A percentile compares a stretch with the other conserved stretches of the same genome.
Conservation (phyloP, 1,140 invertebrate genomes). For the Propsilocerus akamusi region DNA sequence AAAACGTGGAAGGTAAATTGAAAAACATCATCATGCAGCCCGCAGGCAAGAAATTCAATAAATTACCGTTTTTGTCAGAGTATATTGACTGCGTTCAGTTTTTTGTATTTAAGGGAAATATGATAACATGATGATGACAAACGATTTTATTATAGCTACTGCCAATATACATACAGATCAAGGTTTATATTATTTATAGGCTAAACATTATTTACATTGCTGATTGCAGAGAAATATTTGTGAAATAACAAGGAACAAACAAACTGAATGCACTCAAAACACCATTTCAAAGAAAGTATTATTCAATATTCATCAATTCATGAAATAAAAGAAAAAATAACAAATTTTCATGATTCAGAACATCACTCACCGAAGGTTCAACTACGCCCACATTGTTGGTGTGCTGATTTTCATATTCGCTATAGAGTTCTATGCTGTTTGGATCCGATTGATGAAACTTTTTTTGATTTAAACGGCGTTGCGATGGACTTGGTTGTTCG, state of each 20-base stretch:
- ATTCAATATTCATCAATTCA: constrained; percentile 3
- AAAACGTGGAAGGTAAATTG: not conserved
- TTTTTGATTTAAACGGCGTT: not conserved
- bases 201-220: too few species aligned
- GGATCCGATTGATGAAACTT: constrained; percentile 1
- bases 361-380: too few species aligned
- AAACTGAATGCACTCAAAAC: too few species aligned
- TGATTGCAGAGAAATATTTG: too few species aligned
- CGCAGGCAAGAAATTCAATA: constrained; percentile 1
- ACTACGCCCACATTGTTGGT: not conserved
- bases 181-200: too few species aligned
- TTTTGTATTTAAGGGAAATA: too few species aligned
- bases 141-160: too few species aligned
- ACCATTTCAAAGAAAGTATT: too few species aligned
- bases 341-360: not conserved
- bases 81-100: too few species aligned
- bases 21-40: constrained; percentile 2
- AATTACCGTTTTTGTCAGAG: constrained; percentile 3
- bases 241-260: too few species aligned
- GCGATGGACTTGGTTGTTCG: not conserved
- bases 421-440: not conserved
- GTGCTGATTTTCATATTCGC: not conserved
- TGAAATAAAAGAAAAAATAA: not conserved
- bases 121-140: too few species aligned
- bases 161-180: too few species aligned